Conservation (phyloP, 2,888 invertebrate genomes). For the Deroplatys truncata region DNA sequence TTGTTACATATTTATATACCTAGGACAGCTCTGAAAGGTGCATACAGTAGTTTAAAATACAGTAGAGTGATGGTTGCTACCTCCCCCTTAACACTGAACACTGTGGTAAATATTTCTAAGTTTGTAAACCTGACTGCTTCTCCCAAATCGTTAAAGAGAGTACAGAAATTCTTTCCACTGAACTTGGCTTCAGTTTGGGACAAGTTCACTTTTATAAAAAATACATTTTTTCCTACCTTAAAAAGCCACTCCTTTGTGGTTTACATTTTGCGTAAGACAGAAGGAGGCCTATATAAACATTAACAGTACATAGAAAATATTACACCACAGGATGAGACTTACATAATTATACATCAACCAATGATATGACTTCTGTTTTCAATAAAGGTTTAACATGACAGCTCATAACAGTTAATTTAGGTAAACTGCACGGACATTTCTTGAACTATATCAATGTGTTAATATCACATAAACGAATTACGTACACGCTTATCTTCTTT, state of each 20-base stretch:
- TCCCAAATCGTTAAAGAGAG: constrained; percentile 1
- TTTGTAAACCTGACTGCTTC: constrained; percentile 16
- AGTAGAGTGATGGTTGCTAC: constrained; percentile 11
- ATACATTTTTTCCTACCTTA: neutral
- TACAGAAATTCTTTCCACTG: neutral
- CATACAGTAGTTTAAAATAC: constrained; percentile 23
- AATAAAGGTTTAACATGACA: neutral
- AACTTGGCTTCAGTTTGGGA: neutral
- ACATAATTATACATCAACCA: neutral
- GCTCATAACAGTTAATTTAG: neutral
- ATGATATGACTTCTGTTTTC: neutral
- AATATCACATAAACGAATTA: neutral
- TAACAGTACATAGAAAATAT: neutral
- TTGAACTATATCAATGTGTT: neutral
- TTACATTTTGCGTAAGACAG: neutral
- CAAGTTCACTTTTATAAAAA: neutral
- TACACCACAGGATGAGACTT: neutral
- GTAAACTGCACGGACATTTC: neutral
- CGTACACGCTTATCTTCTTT: neutral
- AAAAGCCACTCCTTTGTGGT: neutral
- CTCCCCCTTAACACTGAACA: constrained; percentile 21
- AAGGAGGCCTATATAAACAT: neutral
- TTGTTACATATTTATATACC: neutral
- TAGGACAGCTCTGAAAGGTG: constrained; percentile 21
- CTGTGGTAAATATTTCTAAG: constrained; percentile 22